Base-by-base conservation (phyloP, 2,888 invertebrate species). In the Rotaria magnacalcarata region DNA sequence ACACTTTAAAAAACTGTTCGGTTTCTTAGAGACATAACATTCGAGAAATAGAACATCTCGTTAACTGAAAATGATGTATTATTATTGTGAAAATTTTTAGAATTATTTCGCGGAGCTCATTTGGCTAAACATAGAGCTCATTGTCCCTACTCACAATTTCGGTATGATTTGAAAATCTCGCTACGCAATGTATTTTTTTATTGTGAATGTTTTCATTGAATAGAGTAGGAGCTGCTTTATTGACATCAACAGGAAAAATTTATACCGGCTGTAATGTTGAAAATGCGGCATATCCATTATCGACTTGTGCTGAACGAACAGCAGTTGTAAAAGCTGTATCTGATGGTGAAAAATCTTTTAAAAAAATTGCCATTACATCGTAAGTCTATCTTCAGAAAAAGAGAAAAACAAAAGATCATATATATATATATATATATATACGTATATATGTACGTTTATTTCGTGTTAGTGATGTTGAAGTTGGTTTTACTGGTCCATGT, bases 221-320 rank as follows among this genome's bases (percentile, higher is more conserved):
- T 34, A 80, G 80, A 67, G 90, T 90, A 21, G 90, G 91, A 0
- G 89, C 90, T 0, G 89, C 90, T 19, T 87, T 91, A 0, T 87
- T 90, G 0, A 87, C 88, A 47, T 52, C 86, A 27, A 88, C 88
- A 41, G 89, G 88, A 34, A 80, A 43, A 80, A 80, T 80, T 4
- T 80, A 80, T n/a, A 47, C 80, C 7, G 67, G 97, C 2, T 96
- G 96, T 90, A 99, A 99, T 90, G 94, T 98, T 27, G 98, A 99
- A 91, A 98, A 96, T 90, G 93, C 94, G 0, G 94, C 95, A 0
- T 94, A 94, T 88, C 93, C 95, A 0, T 93, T 95, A 0, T 91
- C 94, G 0, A 93, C 95, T 84, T 98, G 97, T 91, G 98, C 97
- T 0, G 97, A 98, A 90, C 92, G 96, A 84, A 93, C 94, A 0